These are phyloP conservation scores for Blennius ocellaris DNA, from an alignment of 2,113 vertebrate genomes.

Conservation along the genomic window DNA sequence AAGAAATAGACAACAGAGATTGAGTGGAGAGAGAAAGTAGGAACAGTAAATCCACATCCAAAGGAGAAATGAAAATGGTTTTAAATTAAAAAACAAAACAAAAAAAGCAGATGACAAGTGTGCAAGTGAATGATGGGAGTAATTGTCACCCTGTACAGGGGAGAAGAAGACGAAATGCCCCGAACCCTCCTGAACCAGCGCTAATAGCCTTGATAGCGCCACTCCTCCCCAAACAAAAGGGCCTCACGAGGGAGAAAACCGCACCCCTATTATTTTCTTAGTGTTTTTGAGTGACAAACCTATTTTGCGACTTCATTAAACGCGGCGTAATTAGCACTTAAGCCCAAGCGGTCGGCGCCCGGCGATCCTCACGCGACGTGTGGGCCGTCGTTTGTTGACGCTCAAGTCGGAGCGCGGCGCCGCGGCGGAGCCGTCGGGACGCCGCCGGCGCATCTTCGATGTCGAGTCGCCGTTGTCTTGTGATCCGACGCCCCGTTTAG, in stretches of 20 bases:
- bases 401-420: slow-evolving; percentile 14
- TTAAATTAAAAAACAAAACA: background rate
- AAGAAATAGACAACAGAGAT: slow-evolving; percentile 25
- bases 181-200: background rate
- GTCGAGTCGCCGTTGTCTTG: too few species aligned
- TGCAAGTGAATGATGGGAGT: slow-evolving; percentile 1
- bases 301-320: slow-evolving; percentile 54
- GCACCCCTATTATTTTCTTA: slow-evolving; percentile 27
- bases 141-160: background rate
- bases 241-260: slow-evolving; percentile 18
- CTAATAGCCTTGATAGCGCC: slow-evolving; percentile 30
- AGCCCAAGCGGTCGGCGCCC: slow-evolving; percentile 49
- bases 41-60: slow-evolving; percentile 13
- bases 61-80: background rate
- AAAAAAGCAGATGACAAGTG: background rate
- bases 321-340: slow-evolving; percentile 51
- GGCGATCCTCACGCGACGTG: slow-evolving; percentile 32
- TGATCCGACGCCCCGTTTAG: too few species aligned
- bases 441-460: too few species aligned
- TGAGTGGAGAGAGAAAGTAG: slow-evolving; percentile 41
- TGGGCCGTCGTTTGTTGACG: slow-evolving; percentile 54
- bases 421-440: too few species aligned
- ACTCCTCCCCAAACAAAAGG: slow-evolving; percentile 21
- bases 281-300: slow-evolving; percentile 50
- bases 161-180: background rate